A percentile compares a stretch with the other conserved stretches of the same genome.
These are phyloP conservation scores for Poecilia latipinna DNA, from an alignment of 2,113 vertebrate genomes.

Conservation along the genomic window DNA sequence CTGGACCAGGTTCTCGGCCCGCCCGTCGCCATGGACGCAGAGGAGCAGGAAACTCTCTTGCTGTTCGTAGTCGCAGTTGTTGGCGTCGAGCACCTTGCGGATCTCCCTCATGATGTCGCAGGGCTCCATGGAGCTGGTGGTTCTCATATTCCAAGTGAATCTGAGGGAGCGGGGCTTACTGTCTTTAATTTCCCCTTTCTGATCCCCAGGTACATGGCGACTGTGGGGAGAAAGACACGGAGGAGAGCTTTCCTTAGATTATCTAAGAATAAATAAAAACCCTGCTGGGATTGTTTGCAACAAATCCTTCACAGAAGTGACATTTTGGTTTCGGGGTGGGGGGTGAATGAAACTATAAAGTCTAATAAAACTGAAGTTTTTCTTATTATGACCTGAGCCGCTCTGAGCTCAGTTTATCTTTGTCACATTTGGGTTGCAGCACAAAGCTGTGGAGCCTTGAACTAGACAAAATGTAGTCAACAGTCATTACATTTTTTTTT, in stretches of 20 bases:
- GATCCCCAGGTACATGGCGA: slow-evolving; percentile 97
- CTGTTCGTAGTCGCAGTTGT: slow-evolving; percentile 98
- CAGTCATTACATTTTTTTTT: background rate
- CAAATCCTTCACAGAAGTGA: too few relatives aligned
- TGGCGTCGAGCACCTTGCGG: slow-evolving; percentile 95
- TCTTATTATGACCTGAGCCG: background rate
- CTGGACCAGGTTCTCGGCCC: slow-evolving; percentile 92
- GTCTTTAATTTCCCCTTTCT: slow-evolving; percentile 94
- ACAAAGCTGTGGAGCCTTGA: background rate
- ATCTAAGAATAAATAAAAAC: background rate
- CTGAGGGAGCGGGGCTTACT: slow-evolving; percentile 94
- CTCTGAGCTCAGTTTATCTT: background rate
- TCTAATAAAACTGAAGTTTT: too few relatives aligned
- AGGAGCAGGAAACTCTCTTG: slow-evolving; percentile 96
- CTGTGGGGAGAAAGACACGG: slow-evolving; percentile 75
- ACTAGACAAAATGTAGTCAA: background rate
- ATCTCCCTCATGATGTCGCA: slow-evolving; percentile 98
- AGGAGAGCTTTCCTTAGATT: background rate
- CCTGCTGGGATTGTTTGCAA: background rate
- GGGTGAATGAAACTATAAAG: too few relatives aligned
- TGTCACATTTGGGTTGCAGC: background rate
- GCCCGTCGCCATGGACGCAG: slow-evolving; percentile 94
- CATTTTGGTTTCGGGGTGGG: too few relatives aligned
- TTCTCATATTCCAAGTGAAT: slow-evolving; percentile 99
- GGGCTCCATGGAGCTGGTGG: slow-evolving; percentile 98